These are phyloP conservation scores for Nebria brevicollis DNA, from an alignment of 2,888 invertebrate species.

Conservation along the genomic window DNA sequence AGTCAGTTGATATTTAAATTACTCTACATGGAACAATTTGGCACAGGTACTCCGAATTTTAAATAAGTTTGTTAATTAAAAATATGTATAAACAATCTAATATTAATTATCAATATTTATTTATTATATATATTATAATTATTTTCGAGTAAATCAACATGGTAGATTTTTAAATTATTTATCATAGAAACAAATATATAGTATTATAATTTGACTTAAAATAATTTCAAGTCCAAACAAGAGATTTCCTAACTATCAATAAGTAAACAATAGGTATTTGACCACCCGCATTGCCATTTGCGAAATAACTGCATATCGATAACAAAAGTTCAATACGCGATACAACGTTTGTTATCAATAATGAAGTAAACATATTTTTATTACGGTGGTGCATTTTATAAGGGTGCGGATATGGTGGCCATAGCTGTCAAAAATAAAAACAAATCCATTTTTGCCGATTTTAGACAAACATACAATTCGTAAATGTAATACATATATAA, in stretches of 20 bases:
- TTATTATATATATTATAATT: too few species aligned
- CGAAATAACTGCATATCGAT: neutral
- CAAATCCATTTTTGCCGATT: neutral
- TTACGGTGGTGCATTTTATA: constrained; percentile 12
- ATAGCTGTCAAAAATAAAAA: constrained; percentile 38
- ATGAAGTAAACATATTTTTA: neutral
- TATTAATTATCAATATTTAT: too few species aligned
- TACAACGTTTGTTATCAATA: constrained; percentile 4
- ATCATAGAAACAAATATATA: too few species aligned
- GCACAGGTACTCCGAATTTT: too few species aligned
- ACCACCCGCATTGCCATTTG: neutral
- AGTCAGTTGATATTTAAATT: too few species aligned
- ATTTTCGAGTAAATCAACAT: too few species aligned
- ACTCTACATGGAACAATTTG: too few species aligned
- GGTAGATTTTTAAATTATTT: too few species aligned
- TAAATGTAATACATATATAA: neutral
- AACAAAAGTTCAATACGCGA: constrained; percentile 7
- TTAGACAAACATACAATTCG: neutral
- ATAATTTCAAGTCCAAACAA: neutral
- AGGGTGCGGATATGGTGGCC: constrained; percentile 41
- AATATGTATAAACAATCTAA: too few species aligned
- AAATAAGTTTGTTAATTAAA: too few species aligned
- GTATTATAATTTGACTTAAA: neutral
- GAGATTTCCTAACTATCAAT: neutral
- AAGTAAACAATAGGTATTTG: neutral